phyloP scores from a whole-genome alignment of 2,113 vertebrate species.

The Callipepla californica region DNA sequence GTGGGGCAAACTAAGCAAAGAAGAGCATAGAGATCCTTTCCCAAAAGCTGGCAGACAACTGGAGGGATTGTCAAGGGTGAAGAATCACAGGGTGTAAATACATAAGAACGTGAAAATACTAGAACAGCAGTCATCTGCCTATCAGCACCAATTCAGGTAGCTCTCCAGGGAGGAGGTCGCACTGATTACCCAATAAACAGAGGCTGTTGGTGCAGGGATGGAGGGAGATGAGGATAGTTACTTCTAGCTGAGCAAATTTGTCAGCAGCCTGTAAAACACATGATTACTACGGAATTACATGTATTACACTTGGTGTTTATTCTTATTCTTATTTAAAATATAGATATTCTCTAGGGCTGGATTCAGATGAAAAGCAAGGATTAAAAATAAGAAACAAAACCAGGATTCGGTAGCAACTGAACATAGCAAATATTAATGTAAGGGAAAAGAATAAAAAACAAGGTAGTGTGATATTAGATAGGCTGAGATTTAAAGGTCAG shows the following conservation, averaged over 20 bases:
- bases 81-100: background rate
- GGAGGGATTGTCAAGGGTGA: background rate
- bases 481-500: background rate
- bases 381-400: background rate
- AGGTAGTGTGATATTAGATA: background rate
- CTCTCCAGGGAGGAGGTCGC: slow-evolving; percentile 31
- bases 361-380: background rate
- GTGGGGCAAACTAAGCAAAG: background rate
- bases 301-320: slow-evolving; percentile 16
- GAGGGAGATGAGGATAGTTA: background rate
- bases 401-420: background rate
- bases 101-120: accelerated
- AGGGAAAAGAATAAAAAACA: background rate
- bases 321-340: background rate
- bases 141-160: slow-evolving; percentile 58
- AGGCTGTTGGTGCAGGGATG: background rate
- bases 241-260: slow-evolving; percentile 57
- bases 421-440: background rate
- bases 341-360: slow-evolving; percentile 20
- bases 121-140: slow-evolving; percentile 30
- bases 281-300: slow-evolving; percentile 61
- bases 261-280: slow-evolving; percentile 46
- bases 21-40: background rate
- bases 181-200: slow-evolving; percentile 47
- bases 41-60: background rate